These are phyloP conservation scores for Leistus spinibarbis DNA, from an alignment of 2,888 invertebrate species.

Conservation along the genomic window DNA sequence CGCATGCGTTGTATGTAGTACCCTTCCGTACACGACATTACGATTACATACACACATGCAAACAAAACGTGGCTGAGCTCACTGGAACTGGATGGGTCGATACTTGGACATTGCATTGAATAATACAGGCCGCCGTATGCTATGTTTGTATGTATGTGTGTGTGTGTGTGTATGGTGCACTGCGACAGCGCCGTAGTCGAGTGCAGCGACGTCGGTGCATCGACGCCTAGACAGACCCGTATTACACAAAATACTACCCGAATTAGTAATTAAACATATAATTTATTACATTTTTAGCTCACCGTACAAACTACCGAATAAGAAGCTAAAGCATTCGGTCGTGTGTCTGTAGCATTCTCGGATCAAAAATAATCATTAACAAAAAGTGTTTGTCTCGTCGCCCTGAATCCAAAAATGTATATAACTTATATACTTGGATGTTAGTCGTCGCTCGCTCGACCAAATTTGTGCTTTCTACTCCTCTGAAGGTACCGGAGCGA, in stretches of 20 bases:
- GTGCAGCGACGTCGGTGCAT: conserved; percentile 28
- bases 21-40: not conserved
- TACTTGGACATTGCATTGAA: conserved; percentile 35
- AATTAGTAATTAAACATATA: not conserved
- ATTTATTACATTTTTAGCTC: no score
- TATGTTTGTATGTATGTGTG: not conserved
- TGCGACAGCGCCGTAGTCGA: conserved; percentile 17
- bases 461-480: no score
- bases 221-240: conserved; percentile 25
- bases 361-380: no score
- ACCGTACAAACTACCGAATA: no score
- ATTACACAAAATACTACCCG: not conserved
- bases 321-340: no score
- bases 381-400: no score
- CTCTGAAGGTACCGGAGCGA: no score
- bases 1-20: not conserved
- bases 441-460: no score
- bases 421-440: no score
- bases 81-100: conserved; percentile 18
- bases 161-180: conserved; percentile 15
- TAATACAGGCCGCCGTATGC: conserved; percentile 18
- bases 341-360: no score
- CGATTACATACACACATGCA: not conserved
- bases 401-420: no score
- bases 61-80: not conserved